Evolutionary conservation across 2,797 vertebrate species (phyloP).

Genomic region (Geotria australis): DNA sequence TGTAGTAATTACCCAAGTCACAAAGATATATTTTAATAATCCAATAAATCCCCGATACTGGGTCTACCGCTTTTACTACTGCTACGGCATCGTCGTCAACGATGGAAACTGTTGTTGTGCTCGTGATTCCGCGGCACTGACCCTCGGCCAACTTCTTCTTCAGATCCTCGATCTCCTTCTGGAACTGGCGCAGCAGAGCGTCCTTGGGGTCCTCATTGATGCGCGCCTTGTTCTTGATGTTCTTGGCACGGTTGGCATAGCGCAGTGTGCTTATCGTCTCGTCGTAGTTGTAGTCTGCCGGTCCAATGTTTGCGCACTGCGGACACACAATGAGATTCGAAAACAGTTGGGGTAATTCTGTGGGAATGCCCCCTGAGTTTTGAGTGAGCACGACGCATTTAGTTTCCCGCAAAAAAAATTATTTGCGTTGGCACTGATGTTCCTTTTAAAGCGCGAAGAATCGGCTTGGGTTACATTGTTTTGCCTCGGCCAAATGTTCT

Average conservation of each 20-base stretch:
- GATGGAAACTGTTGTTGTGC: too few relatives aligned
- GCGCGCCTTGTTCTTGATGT: slow-evolving; percentile 96
- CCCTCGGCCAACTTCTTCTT: slow-evolving; percentile 90
- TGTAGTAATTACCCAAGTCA: too few relatives aligned
- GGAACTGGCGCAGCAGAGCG: slow-evolving; percentile 69
- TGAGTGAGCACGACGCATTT: too few relatives aligned
- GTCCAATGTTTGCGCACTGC: slow-evolving; percentile 93
- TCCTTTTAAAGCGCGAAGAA: not conserved
- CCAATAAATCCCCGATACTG: too few relatives aligned
- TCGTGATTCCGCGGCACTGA: slow-evolving; percentile 5
- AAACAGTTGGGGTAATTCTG: too few relatives aligned
- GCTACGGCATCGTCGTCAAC: too few relatives aligned
- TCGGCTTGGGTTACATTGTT: too few relatives aligned
- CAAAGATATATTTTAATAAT: too few relatives aligned
- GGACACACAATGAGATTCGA: too few relatives aligned
- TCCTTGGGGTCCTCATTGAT: slow-evolving; percentile 98
- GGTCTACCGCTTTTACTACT: too few relatives aligned
- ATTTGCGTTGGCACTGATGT: not conserved
- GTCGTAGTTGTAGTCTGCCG: slow-evolving; percentile 93
- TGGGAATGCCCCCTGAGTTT: too few relatives aligned
- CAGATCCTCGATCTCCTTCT: slow-evolving; percentile 93
- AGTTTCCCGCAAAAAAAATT: not conserved
- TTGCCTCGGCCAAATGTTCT: too few relatives aligned
- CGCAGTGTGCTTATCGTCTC: slow-evolving; percentile 92
- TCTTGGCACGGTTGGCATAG: slow-evolving; percentile 89